These are phyloP conservation scores for Agrochola lota DNA, from an alignment of 2,888 invertebrate genomes.

Conservation along the genomic window DNA sequence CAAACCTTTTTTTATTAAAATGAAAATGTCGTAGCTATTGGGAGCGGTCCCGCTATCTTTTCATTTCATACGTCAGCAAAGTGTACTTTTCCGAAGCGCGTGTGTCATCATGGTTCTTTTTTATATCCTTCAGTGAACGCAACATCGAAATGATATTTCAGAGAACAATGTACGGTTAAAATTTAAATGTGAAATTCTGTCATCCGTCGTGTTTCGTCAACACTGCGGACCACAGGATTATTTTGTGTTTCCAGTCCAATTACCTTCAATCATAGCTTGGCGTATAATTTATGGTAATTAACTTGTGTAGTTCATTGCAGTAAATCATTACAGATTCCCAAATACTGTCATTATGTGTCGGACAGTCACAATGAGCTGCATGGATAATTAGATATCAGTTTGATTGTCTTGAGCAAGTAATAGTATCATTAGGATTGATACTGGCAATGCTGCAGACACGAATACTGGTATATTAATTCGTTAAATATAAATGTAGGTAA, in stretches of 20 bases:
- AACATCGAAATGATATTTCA: conserved; percentile 50
- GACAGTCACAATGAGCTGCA: conserved; percentile 24
- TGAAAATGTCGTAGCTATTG: conserved; percentile 31
- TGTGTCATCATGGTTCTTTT: conserved; percentile 38
- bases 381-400: conserved; percentile 35
- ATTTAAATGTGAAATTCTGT: conserved; percentile 38
- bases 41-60: conserved; percentile 44
- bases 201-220: conserved; percentile 26
- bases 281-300: conserved; percentile 49
- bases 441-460: neutral
- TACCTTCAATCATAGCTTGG: conserved; percentile 40
- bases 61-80: conserved; percentile 52
- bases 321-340: conserved; percentile 44
- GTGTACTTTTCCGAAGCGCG: conserved; percentile 39
- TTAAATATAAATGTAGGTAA: neutral
- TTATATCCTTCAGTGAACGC: conserved; percentile 30
- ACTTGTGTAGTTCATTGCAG: conserved; percentile 34
- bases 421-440: conserved; percentile 7
- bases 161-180: conserved; percentile 43
- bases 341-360: conserved; percentile 40
- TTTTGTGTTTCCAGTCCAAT: conserved; percentile 36
- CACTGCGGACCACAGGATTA: conserved; percentile 29
- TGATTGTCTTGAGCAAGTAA: conserved; percentile 26
- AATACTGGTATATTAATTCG: neutral
- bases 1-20: conserved; percentile 47